Evolutionary conservation across 2,797 vertebrate species (phyloP), one percentile per base, ranked within the genome.

Genomic region (Microcaecilia unicolor): DNA sequence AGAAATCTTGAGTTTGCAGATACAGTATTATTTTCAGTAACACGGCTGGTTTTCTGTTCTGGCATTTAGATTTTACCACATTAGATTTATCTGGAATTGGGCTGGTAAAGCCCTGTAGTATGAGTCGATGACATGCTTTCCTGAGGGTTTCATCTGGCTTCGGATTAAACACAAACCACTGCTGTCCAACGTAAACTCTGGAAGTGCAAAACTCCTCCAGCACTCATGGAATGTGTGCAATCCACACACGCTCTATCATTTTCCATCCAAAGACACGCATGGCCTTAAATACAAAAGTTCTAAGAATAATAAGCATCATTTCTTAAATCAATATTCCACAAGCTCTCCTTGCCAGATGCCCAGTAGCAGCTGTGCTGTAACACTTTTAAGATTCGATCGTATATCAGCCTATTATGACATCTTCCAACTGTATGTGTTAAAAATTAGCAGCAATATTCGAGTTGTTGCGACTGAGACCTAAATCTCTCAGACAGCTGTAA

Each of bases 401-500:
- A 39, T 21, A 30, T 61, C 70, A 43, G 55, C 41, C 42, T 37
- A 13, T 38, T 33, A 26, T 58, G 70, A 56, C 68, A 67, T 55
- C 64, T 53, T 54, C 72, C 74, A 64, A 60, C 61, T 63, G 67
- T 41, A 67, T 9, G 68, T 51, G 65, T 46, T 64, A 67, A 55
- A 68, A 72, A 68, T 61, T 57, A 70, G 68, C 64, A 64, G 67
- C 63, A 37, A 55, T 52, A 51, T 50, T 57, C 45, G 57, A 46
- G 51, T 28, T 41, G 62, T 38, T 60, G 55, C 48, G 64, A 44
- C 3, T 41, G 28, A 38, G 30, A 50, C 27, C 55, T 72, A 72
- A 72, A 70, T 67, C 73, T 75, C 65, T 47, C 41, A 47, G 68
- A 76, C 76, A 78, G 76, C 72, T 76, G 75, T 55, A 70, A 80